phyloP scores from a whole-genome alignment of 92 coral and sea anemone genomes.

The Ricordea florida region DNA sequence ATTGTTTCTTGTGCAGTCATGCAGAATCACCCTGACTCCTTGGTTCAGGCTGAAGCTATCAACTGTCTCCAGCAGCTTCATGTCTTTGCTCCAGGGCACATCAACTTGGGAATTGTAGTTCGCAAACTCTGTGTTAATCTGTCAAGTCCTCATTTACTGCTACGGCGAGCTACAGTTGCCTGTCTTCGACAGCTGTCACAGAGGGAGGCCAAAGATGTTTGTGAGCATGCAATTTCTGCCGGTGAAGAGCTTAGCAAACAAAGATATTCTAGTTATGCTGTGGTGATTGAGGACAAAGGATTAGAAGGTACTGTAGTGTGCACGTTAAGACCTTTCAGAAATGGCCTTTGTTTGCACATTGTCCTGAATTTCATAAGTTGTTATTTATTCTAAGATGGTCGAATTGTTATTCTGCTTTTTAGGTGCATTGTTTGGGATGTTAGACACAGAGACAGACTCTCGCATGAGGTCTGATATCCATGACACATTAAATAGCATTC shows the following conservation, averaged over 20 bases:
- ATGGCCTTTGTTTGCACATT: background rate
- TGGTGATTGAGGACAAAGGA: slow-evolving; percentile 91
- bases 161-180: slow-evolving; percentile 97
- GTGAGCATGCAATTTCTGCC: slow-evolving; percentile 96
- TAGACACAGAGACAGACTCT: slow-evolving; percentile 93
- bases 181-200: slow-evolving; percentile 98
- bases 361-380: no score
- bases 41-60: slow-evolving; percentile 99
- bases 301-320: slow-evolving; percentile 81
- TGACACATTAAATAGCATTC: slow-evolving; percentile 94
- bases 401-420: background rate
- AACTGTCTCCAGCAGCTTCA: slow-evolving; percentile 98
- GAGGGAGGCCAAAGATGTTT: slow-evolving; percentile 97
- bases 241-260: slow-evolving; percentile 76
- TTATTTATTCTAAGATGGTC: no score
- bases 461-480: slow-evolving; percentile 96
- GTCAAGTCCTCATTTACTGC: slow-evolving; percentile 97
- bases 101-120: slow-evolving; percentile 90
- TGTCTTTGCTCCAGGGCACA: slow-evolving; percentile 98
- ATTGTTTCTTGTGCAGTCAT: slow-evolving; percentile 94
- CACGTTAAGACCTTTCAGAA: no score
- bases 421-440: slow-evolving; percentile 96
- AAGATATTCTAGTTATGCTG: slow-evolving; percentile 83
- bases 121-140: slow-evolving; percentile 92
- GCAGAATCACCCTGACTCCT: slow-evolving; percentile 98